Evolutionary conservation across 2,113 vertebrate species (phyloP), one percentile per base, ranked within the genome.

Genomic region (Zootoca vivipara): DNA sequence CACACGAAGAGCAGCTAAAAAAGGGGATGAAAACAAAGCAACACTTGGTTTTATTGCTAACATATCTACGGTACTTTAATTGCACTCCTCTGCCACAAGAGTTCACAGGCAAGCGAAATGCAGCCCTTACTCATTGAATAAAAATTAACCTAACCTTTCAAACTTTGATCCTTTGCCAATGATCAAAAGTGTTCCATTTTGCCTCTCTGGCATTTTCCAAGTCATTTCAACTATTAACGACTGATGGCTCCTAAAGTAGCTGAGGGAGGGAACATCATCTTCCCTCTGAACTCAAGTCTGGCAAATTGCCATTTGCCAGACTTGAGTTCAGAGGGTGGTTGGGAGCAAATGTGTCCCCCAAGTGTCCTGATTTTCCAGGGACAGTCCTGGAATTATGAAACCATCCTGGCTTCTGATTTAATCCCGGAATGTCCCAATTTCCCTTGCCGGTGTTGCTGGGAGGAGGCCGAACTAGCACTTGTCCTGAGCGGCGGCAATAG

Each of bases 111-210:
- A 90, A 90, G 90, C 85, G 89, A 92, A 92, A 92, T 87, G 58
- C 85, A 89, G 85, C 35, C 75, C 67, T 81, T 86, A 84, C 72
- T 89, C 42, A 83, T 28, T 95, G 91, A 95, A 95, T 95, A 96
- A 96, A 95, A 93, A 96, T 95, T 96, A 96, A 96, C 95, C 92
- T 92, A 86, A 90, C 72, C 89, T 94, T 91, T 79, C 94, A 95
- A 95, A 95, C 94, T 95, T 90, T 95, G 93, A 89, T 96, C 93
- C 91, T 83, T 90, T 13, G 73, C 83, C 90, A 95, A 96, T 95
- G 94, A 93, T 96, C 92, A 93, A 87, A 94, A 77, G 69, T 93
- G 91, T 90, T 85, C 69, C 90, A 94, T 95, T 94, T 92, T 95
- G 92, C 80, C 92, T 92, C 0, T 92, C 77, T 95, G 90, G 89